Percentiles rank a stretch among this genome's conserved stretches.
These are phyloP conservation scores for Cavia aperea DNA, from an alignment of 2,113 vertebrate genomes.

Conservation along the genomic window DNA sequence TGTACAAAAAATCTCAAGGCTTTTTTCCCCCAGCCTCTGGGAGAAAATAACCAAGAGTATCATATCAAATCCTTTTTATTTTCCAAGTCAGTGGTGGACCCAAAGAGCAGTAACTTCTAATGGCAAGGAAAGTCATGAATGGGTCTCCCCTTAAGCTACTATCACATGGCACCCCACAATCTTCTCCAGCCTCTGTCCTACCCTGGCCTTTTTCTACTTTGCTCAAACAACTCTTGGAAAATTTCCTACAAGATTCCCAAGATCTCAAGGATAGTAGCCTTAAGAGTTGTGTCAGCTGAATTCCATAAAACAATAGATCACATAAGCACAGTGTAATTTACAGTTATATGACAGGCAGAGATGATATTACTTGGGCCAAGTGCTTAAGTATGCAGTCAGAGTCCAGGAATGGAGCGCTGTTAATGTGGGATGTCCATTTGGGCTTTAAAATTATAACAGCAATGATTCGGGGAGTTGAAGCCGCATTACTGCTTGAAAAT, in stretches of 20 bases:
- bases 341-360: conserved; percentile 47
- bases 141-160: neutral
- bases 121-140: conserved; percentile 19
- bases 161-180: neutral
- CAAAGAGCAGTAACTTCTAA: conserved; percentile 25
- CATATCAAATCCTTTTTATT: conserved; percentile 35
- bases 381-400: conserved; percentile 65
- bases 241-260: conserved; percentile 60
- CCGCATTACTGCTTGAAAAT: conserved; percentile 14
- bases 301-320: conserved; percentile 38
- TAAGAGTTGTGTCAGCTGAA: conserved; percentile 65
- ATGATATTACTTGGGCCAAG: conserved; percentile 53
- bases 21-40: neutral
- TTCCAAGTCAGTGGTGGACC: neutral
- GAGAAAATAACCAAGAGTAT: conserved; percentile 8
- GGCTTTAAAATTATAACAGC: conserved; percentile 54
- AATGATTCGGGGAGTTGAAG: conserved; percentile 26
- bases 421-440: conserved; percentile 42
- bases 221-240: conserved; percentile 54
- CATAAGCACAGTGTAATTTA: conserved; percentile 63
- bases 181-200: conserved; percentile 9
- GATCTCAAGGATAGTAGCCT: conserved; percentile 55
- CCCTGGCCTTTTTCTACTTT: conserved; percentile 42
- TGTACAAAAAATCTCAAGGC: neutral
- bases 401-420: conserved; percentile 40